phyloP scores from a whole-genome alignment of 2,888 invertebrate genomes.

The Harmothoe impar region DNA sequence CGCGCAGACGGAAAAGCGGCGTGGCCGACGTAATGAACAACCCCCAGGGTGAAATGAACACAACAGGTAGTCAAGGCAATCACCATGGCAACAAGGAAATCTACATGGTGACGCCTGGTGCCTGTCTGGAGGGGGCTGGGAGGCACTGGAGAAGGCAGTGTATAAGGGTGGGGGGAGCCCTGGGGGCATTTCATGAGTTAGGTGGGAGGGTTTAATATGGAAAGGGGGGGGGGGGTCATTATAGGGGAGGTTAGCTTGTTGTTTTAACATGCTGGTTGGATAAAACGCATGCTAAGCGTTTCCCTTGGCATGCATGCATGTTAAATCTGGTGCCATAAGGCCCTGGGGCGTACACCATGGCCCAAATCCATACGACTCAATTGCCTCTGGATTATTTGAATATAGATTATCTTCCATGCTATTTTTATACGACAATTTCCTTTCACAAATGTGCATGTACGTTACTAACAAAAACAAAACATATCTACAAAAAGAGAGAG shows the following conservation, averaged over 20 bases:
- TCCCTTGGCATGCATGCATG: neutral
- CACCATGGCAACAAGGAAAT: constrained; percentile 55
- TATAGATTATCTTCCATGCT: neutral
- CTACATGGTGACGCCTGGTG: constrained; percentile 44
- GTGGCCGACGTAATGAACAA: constrained; percentile 48
- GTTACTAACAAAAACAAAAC: too few species aligned
- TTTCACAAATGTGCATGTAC: too few species aligned
- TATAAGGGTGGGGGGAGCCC: neutral
- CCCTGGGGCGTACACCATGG: neutral
- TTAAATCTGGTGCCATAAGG: neutral
- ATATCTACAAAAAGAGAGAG: too few species aligned
- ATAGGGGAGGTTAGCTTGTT: neutral
- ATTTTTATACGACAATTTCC: too few species aligned
- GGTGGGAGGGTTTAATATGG: neutral
- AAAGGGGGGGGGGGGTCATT: constrained; percentile 33
- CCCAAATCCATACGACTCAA: neutral
- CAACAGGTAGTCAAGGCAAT: constrained; percentile 60
- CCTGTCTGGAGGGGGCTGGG: neutral
- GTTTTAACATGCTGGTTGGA: neutral
- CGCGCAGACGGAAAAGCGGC: constrained; percentile 34
- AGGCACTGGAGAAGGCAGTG: constrained; percentile 2
- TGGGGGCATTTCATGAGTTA: neutral
- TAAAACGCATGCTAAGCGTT: neutral
- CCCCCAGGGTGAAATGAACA: constrained; percentile 47
- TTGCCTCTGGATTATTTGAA: neutral